Percentiles rank a stretch among this genome's conserved stretches.
phyloP scores from a whole-genome alignment of 1,140 invertebrate species.

The Agrilus planipennis region DNA sequence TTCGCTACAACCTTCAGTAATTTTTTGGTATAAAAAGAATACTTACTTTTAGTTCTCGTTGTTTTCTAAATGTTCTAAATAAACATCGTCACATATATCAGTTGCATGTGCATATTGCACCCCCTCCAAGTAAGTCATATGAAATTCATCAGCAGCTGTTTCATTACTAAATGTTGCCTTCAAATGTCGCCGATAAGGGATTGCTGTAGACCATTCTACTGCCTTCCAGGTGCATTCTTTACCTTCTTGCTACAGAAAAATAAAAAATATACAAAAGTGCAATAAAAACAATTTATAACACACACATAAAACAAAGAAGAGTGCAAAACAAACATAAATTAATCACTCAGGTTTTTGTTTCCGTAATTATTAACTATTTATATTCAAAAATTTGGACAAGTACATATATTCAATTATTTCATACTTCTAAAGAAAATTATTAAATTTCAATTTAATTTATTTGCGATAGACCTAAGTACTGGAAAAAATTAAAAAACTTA shows the following conservation, averaged over 20 bases:
- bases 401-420: neutral
- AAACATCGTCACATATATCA: conserved; percentile 11
- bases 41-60: too few species aligned
- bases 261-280: conserved; percentile 4
- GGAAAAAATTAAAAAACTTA: neutral
- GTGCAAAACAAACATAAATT: conserved; percentile 1
- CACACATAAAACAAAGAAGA: conserved; percentile 3
- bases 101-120: conserved; percentile 23
- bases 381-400: conserved; percentile 1
- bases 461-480: too few species aligned
- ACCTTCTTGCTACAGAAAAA: conserved; percentile 23
- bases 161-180: conserved; percentile 22
- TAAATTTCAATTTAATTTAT: too few species aligned
- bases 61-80: neutral
- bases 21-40: too few species aligned
- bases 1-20: too few species aligned
- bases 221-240: conserved; percentile 26
- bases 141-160: conserved; percentile 22
- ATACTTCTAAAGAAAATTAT: too few species aligned
- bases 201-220: conserved; percentile 20
- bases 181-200: conserved; percentile 16
- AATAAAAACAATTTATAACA: neutral
- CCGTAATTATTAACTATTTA: conserved; percentile 3
- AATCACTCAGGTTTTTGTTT: too few species aligned
- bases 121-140: conserved; percentile 25